Conservation (phyloP, 1,140 invertebrate species). For the Mizuhopecten yessoensis region DNA sequence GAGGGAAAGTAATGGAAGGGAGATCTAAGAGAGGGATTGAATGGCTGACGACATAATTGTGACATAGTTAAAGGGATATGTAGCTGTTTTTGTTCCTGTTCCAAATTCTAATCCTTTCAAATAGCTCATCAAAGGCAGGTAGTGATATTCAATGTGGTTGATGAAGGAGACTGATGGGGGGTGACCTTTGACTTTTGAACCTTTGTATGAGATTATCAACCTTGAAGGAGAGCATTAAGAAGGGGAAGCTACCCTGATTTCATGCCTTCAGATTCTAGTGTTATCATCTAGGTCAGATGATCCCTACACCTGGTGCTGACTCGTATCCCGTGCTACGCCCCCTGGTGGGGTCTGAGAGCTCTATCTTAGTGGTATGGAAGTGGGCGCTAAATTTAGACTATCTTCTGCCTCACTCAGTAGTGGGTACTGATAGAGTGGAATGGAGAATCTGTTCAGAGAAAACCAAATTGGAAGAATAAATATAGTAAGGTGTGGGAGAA, state of each 20-base stretch:
- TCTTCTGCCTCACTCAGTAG: background rate
- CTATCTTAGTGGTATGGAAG: slow-evolving; percentile 13
- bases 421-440: slow-evolving; percentile 7
- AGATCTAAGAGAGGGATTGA: too few relatives aligned
- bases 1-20: too few relatives aligned
- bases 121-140: too few relatives aligned
- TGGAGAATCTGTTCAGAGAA: background rate
- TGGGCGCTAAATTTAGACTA: background rate
- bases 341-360: background rate
- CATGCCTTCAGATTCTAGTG: background rate
- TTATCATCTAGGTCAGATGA: background rate
- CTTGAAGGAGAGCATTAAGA: background rate
- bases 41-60: too few relatives aligned
- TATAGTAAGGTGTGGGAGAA: too few relatives aligned
- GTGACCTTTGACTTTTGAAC: background rate
- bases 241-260: background rate
- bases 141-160: background rate
- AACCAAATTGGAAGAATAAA: background rate
- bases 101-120: too few relatives aligned
- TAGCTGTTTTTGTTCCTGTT: too few relatives aligned
- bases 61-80: too few relatives aligned
- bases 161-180: background rate
- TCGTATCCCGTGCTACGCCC: background rate
- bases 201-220: background rate
- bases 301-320: slow-evolving; percentile 12